phyloP scores from a whole-genome alignment of 2,113 vertebrate species.

The Ictidomys tridecemlineatus region DNA sequence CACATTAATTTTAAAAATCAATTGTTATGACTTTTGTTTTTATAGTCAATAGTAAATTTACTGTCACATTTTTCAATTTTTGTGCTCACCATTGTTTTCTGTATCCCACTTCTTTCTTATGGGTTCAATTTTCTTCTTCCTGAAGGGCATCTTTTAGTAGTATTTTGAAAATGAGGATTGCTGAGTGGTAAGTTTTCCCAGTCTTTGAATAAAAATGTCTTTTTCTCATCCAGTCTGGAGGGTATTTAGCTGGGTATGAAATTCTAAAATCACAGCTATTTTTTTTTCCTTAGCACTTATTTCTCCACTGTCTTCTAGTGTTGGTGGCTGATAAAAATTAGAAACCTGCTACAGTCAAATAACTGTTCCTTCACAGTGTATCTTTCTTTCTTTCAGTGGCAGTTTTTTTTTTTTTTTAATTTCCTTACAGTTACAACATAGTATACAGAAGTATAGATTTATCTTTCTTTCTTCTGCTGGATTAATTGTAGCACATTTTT shows the following conservation, averaged over 20 bases:
- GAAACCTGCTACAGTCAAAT: background rate
- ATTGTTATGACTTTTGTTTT: background rate
- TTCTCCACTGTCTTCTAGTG: background rate
- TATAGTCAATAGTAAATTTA: background rate
- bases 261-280: background rate
- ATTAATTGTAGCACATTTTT: background rate
- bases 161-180: slow-evolving; percentile 27
- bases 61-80: slow-evolving; percentile 14
- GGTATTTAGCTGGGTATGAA: background rate
- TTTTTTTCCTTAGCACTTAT: background rate
- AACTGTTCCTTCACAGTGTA: background rate
- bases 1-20: background rate
- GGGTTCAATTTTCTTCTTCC: slow-evolving; percentile 35
- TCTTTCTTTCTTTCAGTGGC: background rate
- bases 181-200: background rate
- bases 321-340: background rate
- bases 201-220: background rate
- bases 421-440: background rate
- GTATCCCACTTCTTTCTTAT: slow-evolving; percentile 26
- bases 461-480: slow-evolving; percentile 23
- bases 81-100: slow-evolving; percentile 36
- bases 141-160: slow-evolving; percentile 12
- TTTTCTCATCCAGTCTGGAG: background rate
- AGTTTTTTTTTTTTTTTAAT: background rate
- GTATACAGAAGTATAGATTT: background rate